These are phyloP conservation scores for Corythoichthys intestinalis DNA, from an alignment of 2,113 vertebrate genomes.

Conservation along the genomic window DNA sequence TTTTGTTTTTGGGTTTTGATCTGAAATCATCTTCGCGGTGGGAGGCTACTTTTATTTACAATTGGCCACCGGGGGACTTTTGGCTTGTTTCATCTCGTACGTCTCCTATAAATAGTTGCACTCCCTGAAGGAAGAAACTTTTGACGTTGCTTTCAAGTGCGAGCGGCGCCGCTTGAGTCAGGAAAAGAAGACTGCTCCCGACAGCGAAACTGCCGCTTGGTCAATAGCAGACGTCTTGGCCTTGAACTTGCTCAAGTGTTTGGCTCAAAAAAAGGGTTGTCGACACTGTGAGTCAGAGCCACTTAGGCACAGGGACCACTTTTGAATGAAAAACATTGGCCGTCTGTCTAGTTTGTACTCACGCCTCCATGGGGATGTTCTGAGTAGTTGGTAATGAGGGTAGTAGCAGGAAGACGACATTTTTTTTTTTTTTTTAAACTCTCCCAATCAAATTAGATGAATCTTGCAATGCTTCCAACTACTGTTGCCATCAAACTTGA, in stretches of 20 bases:
- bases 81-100: slow-evolving; percentile 45
- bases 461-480: neutral
- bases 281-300: neutral
- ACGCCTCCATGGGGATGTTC: neutral
- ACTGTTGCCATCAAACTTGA: neutral
- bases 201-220: neutral
- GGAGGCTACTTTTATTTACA: slow-evolving; percentile 62
- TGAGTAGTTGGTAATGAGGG: slow-evolving; percentile 5
- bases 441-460: slow-evolving; percentile 7
- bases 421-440: neutral
- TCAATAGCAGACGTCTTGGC: neutral
- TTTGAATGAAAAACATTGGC: neutral
- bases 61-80: slow-evolving; percentile 51
- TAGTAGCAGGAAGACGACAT: neutral
- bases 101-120: slow-evolving; percentile 53
- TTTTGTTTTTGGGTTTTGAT: slow-evolving; percentile 39
- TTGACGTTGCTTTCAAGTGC: slow-evolving; percentile 35
- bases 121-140: slow-evolving; percentile 33
- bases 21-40: slow-evolving; percentile 43
- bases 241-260: slow-evolving; percentile 11
- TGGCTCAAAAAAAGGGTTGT: neutral
- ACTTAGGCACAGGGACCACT: neutral
- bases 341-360: neutral
- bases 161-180: neutral
- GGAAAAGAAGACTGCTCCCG: neutral